phyloP scores from a whole-genome alignment of 2,888 invertebrate species.

The Lapara coniferarum region DNA sequence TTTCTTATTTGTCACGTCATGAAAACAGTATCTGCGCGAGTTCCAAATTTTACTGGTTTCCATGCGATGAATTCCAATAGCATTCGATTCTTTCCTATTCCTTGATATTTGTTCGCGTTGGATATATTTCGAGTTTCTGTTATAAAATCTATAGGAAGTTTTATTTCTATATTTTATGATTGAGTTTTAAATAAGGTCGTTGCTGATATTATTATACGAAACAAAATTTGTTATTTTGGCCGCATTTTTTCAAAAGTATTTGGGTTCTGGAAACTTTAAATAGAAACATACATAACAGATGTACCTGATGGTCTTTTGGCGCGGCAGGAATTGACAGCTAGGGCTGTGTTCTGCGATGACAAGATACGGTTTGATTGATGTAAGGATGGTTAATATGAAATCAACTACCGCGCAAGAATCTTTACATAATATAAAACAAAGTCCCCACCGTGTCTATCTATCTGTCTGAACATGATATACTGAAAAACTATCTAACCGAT shows the following conservation, averaged over 20 bases:
- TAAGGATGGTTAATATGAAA: too few relatives aligned
- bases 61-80: slow-evolving; percentile 52
- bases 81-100: slow-evolving; percentile 32
- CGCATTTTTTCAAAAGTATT: too few relatives aligned
- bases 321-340: too few relatives aligned
- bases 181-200: neutral
- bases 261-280: neutral
- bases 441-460: too few relatives aligned
- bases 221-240: neutral
- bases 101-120: slow-evolving; percentile 41
- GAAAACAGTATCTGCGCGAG: slow-evolving; percentile 49
- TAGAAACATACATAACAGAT: too few relatives aligned
- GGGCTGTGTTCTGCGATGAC: too few relatives aligned
- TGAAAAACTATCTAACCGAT: too few relatives aligned
- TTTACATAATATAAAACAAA: too few relatives aligned
- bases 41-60: slow-evolving; percentile 50
- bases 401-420: too few relatives aligned
- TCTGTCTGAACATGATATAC: too few relatives aligned
- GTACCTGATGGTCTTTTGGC: too few relatives aligned
- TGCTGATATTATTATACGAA: neutral
- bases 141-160: slow-evolving; percentile 13
- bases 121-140: slow-evolving; percentile 34
- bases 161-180: slow-evolving; percentile 11
- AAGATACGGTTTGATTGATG: too few relatives aligned
- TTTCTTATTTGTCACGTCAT: slow-evolving; percentile 61